phyloP scores from a whole-genome alignment of 2,888 invertebrate species.

The Dusona sp. region DNA sequence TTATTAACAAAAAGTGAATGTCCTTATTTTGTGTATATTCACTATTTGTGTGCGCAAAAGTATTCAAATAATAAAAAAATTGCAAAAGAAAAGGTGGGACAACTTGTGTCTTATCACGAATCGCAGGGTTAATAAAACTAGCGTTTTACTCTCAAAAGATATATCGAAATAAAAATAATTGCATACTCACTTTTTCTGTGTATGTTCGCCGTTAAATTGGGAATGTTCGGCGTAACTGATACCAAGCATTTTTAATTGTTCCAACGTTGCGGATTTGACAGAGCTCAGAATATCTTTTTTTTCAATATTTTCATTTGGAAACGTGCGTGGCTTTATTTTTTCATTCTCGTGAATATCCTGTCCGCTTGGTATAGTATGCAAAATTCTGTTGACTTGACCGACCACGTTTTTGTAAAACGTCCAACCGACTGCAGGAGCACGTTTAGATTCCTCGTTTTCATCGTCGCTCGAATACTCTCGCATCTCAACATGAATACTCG shows the following conservation, averaged over 20 bases:
- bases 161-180: background rate
- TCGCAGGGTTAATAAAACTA: background rate
- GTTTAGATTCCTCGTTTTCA: conserved; percentile 85
- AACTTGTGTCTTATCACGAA: no score
- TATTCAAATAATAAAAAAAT: no score
- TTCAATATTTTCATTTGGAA: conserved; percentile 61
- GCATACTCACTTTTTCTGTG: conserved; percentile 75
- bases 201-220: conserved; percentile 74
- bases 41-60: no score
- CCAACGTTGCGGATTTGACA: conserved; percentile 81
- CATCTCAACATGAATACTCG: conserved; percentile 86
- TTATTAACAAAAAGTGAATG: no score
- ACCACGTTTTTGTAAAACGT: conserved; percentile 91
- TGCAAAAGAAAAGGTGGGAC: no score
- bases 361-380: conserved; percentile 83
- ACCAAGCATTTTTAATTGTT: conserved; percentile 81
- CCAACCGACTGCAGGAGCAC: conserved; percentile 87
- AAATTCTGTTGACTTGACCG: conserved; percentile 86
- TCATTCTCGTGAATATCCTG: conserved; percentile 72
- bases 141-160: background rate
- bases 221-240: conserved; percentile 79
- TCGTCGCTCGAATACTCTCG: conserved; percentile 84
- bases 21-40: no score
- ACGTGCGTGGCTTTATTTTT: conserved; percentile 53
- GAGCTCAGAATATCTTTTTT: conserved; percentile 72